These are phyloP conservation scores for silkworm (Bombyx mori) DNA, from an alignment of 1,140 invertebrate genomes.

Conservation along the genomic window DNA sequence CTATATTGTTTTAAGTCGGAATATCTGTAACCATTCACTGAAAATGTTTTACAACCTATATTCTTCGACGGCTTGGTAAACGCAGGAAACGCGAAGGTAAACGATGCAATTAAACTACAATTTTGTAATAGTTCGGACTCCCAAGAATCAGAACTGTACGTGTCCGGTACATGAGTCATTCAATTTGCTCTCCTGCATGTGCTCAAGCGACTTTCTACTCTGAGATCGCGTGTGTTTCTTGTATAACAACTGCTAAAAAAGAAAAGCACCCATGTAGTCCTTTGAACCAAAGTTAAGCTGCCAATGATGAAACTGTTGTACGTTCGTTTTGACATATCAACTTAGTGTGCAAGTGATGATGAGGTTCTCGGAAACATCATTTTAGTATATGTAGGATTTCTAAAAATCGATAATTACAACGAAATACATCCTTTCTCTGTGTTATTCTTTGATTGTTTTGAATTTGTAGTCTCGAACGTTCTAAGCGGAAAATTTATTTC, in stretches of 20 bases:
- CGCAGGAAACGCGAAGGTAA: constrained; percentile 1
- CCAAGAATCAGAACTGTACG: constrained; percentile 11
- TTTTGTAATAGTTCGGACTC: constrained; percentile 33
- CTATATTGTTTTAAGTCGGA: too few relatives aligned
- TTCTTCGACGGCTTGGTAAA: constrained; percentile 8
- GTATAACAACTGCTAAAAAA: constrained; percentile 52
- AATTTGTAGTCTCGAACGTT: too few relatives aligned
- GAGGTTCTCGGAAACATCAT: too few relatives aligned
- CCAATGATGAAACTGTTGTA: too few relatives aligned
- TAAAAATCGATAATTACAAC: too few relatives aligned
- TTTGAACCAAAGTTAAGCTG: constrained; percentile 2
- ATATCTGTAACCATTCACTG: not conserved
- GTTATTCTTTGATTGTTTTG: too few relatives aligned
- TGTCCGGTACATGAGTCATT: constrained; percentile 37
- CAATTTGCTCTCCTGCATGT: constrained; percentile 21
- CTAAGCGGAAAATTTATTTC: too few relatives aligned
- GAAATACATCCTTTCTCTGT: too few relatives aligned
- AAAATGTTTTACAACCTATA: constrained; percentile 11
- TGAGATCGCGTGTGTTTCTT: constrained; percentile 30
- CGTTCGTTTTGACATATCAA: too few relatives aligned
- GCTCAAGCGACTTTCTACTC: constrained; percentile 40
- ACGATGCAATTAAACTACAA: constrained; percentile 33
- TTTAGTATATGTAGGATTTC: too few relatives aligned
- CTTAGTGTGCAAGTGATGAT: too few relatives aligned
- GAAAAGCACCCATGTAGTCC: constrained; percentile 35